Evolutionary conservation across 2,797 vertebrate species (phyloP).

Genomic region (Mus minutoides): DNA sequence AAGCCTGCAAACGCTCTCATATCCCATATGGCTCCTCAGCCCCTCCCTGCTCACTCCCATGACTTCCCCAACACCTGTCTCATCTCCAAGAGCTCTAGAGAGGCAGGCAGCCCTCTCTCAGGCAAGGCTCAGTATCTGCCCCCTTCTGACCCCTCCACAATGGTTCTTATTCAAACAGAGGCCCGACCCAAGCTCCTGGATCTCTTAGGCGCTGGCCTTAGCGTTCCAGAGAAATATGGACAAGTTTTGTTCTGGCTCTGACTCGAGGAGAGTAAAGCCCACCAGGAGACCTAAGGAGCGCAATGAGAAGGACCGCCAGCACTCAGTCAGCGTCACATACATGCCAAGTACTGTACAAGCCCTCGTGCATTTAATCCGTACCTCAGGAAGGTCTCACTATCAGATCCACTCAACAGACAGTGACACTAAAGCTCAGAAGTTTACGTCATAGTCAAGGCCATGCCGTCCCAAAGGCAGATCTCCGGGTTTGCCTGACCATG

Average conservation of each 20-base stretch:
- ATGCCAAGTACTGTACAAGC: slow-evolving; percentile 1
- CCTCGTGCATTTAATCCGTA: neutral
- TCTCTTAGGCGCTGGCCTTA: neutral
- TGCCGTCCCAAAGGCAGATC: neutral
- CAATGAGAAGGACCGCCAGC: neutral
- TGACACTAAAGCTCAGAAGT: slow-evolving; percentile 13
- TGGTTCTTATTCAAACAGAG: neutral
- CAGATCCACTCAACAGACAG: slow-evolving; percentile 32
- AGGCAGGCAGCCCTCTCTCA: neutral
- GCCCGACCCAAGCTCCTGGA: neutral
- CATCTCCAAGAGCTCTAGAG: neutral
- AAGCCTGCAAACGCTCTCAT: neutral
- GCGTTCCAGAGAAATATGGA: neutral
- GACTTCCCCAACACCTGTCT: neutral
- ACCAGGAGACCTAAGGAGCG: neutral
- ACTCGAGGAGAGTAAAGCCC: neutral
- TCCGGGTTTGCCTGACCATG: slow-evolving; percentile 13
- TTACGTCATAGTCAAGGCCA: neutral
- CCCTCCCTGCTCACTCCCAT: slow-evolving; percentile 23
- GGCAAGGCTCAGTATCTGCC: neutral
- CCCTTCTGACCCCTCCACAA: neutral
- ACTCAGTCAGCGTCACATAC: neutral
- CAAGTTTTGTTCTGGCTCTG: neutral
- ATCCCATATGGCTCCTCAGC: slow-evolving; percentile 52
- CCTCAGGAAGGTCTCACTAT: neutral